Conservation (phyloP, 2,888 invertebrate species). For the Odontocerum albicorne region DNA sequence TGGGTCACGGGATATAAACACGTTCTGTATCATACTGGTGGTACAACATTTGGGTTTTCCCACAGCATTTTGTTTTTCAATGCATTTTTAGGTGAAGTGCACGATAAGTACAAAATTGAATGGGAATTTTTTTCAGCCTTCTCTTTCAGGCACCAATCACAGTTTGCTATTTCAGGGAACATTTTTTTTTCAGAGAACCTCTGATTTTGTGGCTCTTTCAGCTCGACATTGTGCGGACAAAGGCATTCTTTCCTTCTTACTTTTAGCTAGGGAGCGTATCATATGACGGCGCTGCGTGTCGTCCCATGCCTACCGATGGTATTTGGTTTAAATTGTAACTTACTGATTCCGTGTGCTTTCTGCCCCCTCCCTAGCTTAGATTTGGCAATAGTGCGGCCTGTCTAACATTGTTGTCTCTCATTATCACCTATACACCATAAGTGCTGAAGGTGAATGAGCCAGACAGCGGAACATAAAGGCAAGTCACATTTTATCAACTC, state of each 20-base stretch:
- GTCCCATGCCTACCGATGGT: slow-evolving; percentile 4
- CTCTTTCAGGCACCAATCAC: slow-evolving; percentile 33
- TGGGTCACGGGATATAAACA: slow-evolving; percentile 5
- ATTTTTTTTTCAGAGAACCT: slow-evolving; percentile 25
- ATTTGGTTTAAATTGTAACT: slow-evolving; percentile 42
- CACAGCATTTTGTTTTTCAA: too few species aligned
- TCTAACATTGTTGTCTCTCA: slow-evolving; percentile 63
- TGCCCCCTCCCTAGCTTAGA: slow-evolving; percentile 63
- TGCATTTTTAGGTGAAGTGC: slow-evolving; percentile 12
- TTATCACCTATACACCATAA: slow-evolving; percentile 59
- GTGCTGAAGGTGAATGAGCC: slow-evolving; percentile 50
- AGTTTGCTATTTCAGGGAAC: slow-evolving; percentile 19
- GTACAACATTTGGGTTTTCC: neutral
- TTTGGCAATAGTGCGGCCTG: slow-evolving; percentile 62
- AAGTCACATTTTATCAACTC: slow-evolving; percentile 51
- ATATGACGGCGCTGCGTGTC: neutral
- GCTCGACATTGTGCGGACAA: slow-evolving; percentile 8
- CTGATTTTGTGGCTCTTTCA: slow-evolving; percentile 21
- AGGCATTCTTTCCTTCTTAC: slow-evolving; percentile 10
- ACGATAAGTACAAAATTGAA: slow-evolving; percentile 2
- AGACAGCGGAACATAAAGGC: slow-evolving; percentile 59
- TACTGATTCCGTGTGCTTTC: slow-evolving; percentile 61
- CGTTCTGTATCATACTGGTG: neutral
- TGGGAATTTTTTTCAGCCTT: slow-evolving; percentile 23
- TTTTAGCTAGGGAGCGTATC: slow-evolving; percentile 30